Base-by-base conservation (phyloP, 1,140 invertebrate species). In the Drosophila erecta region DNA sequence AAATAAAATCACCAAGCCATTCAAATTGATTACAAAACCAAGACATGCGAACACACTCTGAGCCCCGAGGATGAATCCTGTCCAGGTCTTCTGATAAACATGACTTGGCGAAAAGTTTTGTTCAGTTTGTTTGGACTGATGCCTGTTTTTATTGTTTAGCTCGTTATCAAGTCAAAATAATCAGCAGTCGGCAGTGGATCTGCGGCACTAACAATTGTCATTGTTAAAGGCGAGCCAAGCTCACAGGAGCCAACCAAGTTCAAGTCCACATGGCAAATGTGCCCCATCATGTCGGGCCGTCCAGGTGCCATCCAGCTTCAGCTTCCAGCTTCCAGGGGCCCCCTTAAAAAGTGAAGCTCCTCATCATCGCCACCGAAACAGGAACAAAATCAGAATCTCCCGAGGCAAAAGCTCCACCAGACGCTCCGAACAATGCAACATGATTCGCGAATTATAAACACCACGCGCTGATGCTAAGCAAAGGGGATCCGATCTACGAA, bases 141-240 rank as follows among this genome's bases (percentile, higher is more conserved):
- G 83, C 85, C 84, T 90, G 85, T 85, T 85, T 90, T 87, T 87
- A 90, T 90, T 90, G 87, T 90, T 90, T 80, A 90, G 87, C 87
- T 90, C 87, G 87, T 90, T 90, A 90, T 90, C 86, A 90, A 90
- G 87, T 90, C 87, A 90, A 90, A 90, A 90, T 90, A 90, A 90
- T 90, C 87, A 90, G 85, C 76, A 81, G 64, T 65, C 60, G 79
- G 30, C 60, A 20, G 20, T 60, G 37, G 60, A 65, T 38, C 64
- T 44, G 64, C 33, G 35, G 55, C 60, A 71, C 85, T 84, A 89
- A 89, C 85, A 89, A 89, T 89, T 89, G 84, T 89, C 84, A 89
- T 89, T 89, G 84, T 89, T 89, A 89, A 89, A 71, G 80, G 55
- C 66, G 62, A 84, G 64, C 61, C 59, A 74, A 67, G 76, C 76